phyloP scores from a whole-genome alignment of 2,888 invertebrate species.

The Tortrix viridana region DNA sequence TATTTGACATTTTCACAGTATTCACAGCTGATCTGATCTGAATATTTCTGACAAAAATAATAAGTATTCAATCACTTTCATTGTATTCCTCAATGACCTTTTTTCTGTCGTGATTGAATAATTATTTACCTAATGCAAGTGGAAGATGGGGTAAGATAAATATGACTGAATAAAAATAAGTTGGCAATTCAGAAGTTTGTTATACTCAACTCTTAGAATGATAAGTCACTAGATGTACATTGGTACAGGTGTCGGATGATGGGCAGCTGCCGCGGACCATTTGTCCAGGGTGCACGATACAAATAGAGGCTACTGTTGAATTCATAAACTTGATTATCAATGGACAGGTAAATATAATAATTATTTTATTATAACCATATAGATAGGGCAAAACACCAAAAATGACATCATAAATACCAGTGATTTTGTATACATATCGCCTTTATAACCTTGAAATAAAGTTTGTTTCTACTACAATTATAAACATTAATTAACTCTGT shows the following conservation, averaged over 20 bases:
- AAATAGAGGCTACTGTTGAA: slow-evolving; percentile 89
- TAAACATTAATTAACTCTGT: too few species aligned
- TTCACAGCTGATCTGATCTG: slow-evolving; percentile 31
- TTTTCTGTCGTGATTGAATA: background rate
- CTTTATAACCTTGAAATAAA: too few species aligned
- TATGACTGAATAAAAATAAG: background rate
- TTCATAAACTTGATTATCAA: slow-evolving; percentile 89
- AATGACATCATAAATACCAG: too few species aligned
- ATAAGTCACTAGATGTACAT: background rate
- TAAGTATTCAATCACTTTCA: background rate
- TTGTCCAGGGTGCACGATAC: slow-evolving; percentile 90
- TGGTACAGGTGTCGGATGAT: slow-evolving; percentile 86
- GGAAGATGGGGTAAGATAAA: background rate
- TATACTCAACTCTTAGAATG: too few species aligned
- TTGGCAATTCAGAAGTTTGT: background rate
- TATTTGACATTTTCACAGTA: slow-evolving; percentile 48
- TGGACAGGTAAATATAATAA: slow-evolving; percentile 85
- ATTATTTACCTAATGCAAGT: background rate
- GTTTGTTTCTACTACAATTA: too few species aligned
- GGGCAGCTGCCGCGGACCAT: slow-evolving; percentile 88
- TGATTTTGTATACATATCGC: too few species aligned
- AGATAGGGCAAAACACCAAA: background rate
- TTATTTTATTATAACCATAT: background rate
- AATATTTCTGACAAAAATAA: slow-evolving; percentile 37
- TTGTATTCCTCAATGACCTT: background rate